Evolutionary conservation across 2,113 vertebrate genomes (phyloP), one percentile per base, ranked within the genome.

Genomic region (Callithrix jacchus): DNA sequence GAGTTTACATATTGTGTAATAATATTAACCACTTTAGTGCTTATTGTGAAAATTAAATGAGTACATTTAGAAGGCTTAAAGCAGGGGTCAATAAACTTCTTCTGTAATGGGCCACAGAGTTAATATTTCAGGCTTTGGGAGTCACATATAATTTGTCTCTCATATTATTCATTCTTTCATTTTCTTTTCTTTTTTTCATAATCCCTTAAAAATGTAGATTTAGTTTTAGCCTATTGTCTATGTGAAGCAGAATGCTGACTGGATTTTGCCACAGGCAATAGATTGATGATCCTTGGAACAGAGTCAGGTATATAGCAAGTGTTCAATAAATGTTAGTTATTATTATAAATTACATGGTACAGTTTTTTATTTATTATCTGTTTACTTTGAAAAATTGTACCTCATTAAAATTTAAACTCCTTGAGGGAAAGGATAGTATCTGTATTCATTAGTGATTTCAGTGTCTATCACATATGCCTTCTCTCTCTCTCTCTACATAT

Each of bases 41-140:
- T 32, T 88, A 92, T 6, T 64, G 6, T 35, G 10, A 94, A 93
- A 74, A 37, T 54, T 54, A 71, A 94, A 94, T 85, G 37, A 76
- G n/a, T 56, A 25, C 2, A 20, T 17, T 14, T 54, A 70, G 91
- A 81, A 86, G 0, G 0, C 49, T 82, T 87, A 68, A 94, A 77
- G 66, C 10, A 68, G 16, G 4, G 20, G 3, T 81, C 42, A 68
- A 18, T 7, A 91, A 40, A 54, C 21, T 42, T 88, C 64, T 82
- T 68, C 42, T 76, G 32, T 82, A 76, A 52, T 61, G 20, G 18
- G 58, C 4, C 5, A 68, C 8, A 47, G 35, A 73, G 49, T 45
- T 66, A 83, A 71, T 71, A 82, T 77, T 73, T 80, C 25, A 89
- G 35, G 8, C 6, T 42, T 74, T 74, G 21, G 10, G 80, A 94